phyloP scores from a whole-genome alignment of 2,113 vertebrate genomes.

The Carettochelys insculpta region DNA sequence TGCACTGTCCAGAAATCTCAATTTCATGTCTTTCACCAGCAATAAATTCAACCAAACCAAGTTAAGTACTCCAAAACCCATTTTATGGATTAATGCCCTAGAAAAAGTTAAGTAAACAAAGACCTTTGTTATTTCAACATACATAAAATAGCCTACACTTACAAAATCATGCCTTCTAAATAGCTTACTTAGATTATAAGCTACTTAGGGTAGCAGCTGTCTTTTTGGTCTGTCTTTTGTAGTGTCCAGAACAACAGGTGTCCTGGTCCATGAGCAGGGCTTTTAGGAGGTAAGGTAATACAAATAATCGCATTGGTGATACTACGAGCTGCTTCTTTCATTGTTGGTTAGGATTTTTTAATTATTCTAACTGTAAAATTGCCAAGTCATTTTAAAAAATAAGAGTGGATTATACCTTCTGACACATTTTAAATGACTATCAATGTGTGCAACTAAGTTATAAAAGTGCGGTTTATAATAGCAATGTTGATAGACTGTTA shows the following conservation, averaged over 20 bases:
- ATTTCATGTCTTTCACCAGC: not conserved
- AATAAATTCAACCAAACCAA: not conserved
- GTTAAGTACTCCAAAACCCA: not conserved
- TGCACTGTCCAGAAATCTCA: slow-evolving; percentile 12
- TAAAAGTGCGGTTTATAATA: slow-evolving; percentile 54
- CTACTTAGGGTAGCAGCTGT: not conserved
- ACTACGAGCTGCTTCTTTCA: not conserved
- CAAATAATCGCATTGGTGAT: not conserved
- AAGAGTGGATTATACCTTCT: slow-evolving; percentile 9
- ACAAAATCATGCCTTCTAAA: not conserved
- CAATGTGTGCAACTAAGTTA: slow-evolving; percentile 3
- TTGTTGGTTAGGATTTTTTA: not conserved
- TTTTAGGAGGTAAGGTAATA: not conserved
- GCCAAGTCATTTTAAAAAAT: slow-evolving; percentile 23
- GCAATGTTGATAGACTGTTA: slow-evolving; percentile 29
- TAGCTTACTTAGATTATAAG: not conserved
- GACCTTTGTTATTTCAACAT: not conserved
- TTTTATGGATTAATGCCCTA: not conserved
- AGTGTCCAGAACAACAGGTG: not conserved
- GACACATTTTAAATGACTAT: slow-evolving; percentile 5
- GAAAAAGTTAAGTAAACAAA: not conserved
- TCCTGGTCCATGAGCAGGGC: not conserved
- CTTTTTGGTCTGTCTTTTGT: not conserved
- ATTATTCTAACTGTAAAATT: slow-evolving; percentile 37
- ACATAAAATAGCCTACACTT: not conserved